phyloP scores from a whole-genome alignment of 2,888 invertebrate genomes.

The Cosmorhoe ocellata region DNA sequence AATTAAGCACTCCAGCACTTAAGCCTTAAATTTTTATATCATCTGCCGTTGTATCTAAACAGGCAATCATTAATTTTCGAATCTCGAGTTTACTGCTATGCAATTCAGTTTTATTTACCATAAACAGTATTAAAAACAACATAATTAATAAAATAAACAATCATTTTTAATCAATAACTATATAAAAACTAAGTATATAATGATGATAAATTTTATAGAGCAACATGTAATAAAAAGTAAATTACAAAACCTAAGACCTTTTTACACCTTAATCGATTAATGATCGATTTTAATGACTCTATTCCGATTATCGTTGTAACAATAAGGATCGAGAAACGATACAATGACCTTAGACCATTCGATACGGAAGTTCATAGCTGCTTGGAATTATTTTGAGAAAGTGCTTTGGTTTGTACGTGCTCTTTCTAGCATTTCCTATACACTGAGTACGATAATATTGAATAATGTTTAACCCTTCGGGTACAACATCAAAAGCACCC shows the following conservation, averaged over 20 bases:
- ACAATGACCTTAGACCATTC: conserved; percentile 25
- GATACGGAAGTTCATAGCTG: conserved; percentile 18
- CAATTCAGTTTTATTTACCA: no score
- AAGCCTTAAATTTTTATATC: conserved; percentile 12
- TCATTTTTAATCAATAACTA: no score
- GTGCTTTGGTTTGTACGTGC: conserved; percentile 23
- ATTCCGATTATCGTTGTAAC: conserved; percentile 9
- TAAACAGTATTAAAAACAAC: no score
- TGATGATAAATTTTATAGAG: no score
- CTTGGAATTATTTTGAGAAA: conserved; percentile 28
- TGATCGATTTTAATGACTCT: conserved; percentile 16
- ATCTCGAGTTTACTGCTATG: background rate
- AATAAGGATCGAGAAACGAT: conserved; percentile 17
- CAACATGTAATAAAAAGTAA: background rate
- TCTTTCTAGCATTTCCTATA: conserved; percentile 22
- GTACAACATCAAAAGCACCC: no score
- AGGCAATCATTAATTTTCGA: background rate
- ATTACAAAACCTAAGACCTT: background rate
- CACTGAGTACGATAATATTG: conserved; percentile 18
- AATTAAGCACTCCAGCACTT: background rate
- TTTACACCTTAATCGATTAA: conserved; percentile 5
- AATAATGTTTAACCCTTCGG: conserved; percentile 10
- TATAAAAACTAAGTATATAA: no score
- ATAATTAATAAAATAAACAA: no score
- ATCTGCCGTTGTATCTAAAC: conserved; percentile 2